Evolutionary conservation across 2,113 vertebrate species (phyloP).

Genomic region (Motacilla tschutschensis): DNA sequence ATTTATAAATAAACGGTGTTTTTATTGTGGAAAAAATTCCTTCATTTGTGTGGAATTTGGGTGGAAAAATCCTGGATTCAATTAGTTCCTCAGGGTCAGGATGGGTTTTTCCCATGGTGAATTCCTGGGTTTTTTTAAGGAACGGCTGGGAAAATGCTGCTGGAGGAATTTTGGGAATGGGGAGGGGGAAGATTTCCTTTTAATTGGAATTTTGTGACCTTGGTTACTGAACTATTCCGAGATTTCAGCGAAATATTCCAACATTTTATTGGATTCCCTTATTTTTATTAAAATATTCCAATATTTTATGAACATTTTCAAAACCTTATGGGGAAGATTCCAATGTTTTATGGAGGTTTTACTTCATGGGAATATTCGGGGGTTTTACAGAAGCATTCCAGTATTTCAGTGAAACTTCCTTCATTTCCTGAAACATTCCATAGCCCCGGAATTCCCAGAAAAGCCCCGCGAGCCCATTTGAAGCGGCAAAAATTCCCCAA

Average conservation of each 20-base stretch:
- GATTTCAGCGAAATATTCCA: background rate
- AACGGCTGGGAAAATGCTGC: background rate
- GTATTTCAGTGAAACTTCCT: too few species aligned
- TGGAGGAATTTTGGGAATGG: too few species aligned
- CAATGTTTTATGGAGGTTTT: too few species aligned
- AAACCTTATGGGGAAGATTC: too few species aligned
- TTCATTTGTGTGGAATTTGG: background rate
- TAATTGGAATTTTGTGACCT: background rate
- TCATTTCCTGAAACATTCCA: background rate
- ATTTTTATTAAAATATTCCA: background rate
- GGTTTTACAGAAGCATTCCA: too few species aligned
- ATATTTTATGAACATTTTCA: background rate
- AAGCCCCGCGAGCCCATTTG: too few species aligned
- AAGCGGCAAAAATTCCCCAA: background rate
- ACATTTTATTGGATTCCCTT: background rate
- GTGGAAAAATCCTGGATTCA: background rate
- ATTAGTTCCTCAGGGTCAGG: too few species aligned
- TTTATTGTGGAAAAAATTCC: constrained; percentile 25
- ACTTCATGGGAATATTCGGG: too few species aligned
- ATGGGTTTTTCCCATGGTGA: background rate
- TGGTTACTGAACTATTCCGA: too few species aligned
- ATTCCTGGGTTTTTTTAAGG: background rate
- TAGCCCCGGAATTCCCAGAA: too few species aligned
- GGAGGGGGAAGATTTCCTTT: background rate
- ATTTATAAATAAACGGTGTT: constrained; percentile 65